These are phyloP conservation scores for Pyrocephalus nanus DNA, from an alignment of 2,797 vertebrate genomes.

Conservation along the genomic window DNA sequence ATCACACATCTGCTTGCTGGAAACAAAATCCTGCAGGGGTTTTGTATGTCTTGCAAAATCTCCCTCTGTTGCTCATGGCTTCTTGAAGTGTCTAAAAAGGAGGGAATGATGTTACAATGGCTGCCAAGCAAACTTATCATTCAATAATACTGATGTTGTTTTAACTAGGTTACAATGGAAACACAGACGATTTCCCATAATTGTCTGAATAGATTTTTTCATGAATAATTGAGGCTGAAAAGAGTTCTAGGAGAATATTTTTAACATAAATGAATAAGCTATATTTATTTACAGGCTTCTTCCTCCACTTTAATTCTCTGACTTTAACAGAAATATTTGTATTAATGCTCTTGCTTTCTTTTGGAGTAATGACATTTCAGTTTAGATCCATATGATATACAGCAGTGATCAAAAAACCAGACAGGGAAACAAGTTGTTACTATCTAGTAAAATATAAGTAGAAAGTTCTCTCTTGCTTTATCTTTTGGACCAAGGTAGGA, in stretches of 20 bases:
- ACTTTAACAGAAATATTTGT: background rate
- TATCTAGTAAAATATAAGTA: background rate
- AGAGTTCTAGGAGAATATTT: background rate
- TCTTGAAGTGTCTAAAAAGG: conserved; percentile 74
- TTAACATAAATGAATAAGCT: background rate
- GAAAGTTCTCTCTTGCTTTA: background rate
- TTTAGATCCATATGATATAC: background rate
- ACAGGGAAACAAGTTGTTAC: background rate
- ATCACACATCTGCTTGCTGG: background rate
- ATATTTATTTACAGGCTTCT: background rate
- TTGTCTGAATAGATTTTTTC: background rate
- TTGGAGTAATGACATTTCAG: background rate
- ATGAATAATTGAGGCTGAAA: background rate
- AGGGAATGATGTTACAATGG: conserved; percentile 60
- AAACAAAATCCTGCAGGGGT: conserved; percentile 63
- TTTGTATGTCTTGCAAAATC: conserved; percentile 65
- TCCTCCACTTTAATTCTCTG: background rate
- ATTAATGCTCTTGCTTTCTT: background rate
- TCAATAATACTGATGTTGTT: background rate
- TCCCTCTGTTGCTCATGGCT: conserved; percentile 71
- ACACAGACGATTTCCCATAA: background rate
- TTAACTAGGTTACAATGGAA: background rate
- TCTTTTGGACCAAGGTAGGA: background rate
- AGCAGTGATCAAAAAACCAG: background rate
- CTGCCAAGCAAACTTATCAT: background rate